Base-by-base conservation (phyloP, 2,797 vertebrate species). In the Coregonus ussuriensis region DNA sequence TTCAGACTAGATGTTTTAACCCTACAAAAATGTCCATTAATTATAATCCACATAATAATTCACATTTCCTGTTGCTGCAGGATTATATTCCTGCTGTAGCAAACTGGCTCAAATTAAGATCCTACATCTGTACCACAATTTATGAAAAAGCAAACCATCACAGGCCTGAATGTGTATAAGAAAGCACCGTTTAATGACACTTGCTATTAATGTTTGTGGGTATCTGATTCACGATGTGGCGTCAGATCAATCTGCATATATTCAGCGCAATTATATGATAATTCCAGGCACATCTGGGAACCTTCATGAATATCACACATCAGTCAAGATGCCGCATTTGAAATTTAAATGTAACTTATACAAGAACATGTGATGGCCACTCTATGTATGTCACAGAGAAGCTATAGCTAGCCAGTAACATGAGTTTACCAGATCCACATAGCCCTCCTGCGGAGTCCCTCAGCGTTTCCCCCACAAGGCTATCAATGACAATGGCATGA, bases 181-280 rank as follows among this genome's bases (percentile, higher is more conserved):
- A 86, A 88, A 88, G 85, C 79, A 72, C 76, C 21, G 79, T 84
- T 86, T 86, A 76, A 84, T 82, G 89, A 82, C 83, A 87, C 85
- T 82, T 82, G 79, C 81, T 77, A 79, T 88, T 83, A 86, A 87
- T 83, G 83, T 87, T 85, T 82, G 80, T 70, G 75, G 65, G 84
- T 85, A 25, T 77, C 77, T 1, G 71, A 83, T 84, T 82, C 83
- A 75, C 9, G 52, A 82, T 35, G 33, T 16, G 6, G 33, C 29
- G 29, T 82, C 76, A 77, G 84, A 91, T 83, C 84, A 86, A 86
- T 88, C 85, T 91, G 87, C 88, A 92, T 89, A 88, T 85, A 87
- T 88, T 82, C 83, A 84, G 56, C 59, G 76, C 74, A 87, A 90
- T 91, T 87, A 84, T 82, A 87, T 89, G 84, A 71, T 88, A 85